phyloP scores from a whole-genome alignment of 2,888 invertebrate species.

The Electrophaes corylata region DNA sequence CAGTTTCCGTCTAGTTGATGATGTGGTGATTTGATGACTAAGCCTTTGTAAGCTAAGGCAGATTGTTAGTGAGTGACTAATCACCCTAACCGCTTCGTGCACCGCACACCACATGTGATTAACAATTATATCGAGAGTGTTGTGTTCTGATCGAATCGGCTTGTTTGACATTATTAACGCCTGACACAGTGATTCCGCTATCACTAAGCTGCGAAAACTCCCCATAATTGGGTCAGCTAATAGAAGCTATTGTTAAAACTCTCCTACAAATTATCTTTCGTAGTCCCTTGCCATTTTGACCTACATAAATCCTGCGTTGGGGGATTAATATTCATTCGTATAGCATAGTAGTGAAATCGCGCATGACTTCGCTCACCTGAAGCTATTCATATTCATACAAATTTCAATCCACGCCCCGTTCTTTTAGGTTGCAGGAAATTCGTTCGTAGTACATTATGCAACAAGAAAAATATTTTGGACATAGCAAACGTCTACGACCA shows the following conservation, averaged over 20 bases:
- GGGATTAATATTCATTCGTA: constrained; percentile 13
- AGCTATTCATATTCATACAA: no score
- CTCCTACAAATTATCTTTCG: constrained; percentile 42
- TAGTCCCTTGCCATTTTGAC: constrained; percentile 41
- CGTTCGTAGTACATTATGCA: no score
- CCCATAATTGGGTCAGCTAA: constrained; percentile 46
- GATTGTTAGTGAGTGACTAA: constrained; percentile 32
- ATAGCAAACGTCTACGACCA: no score
- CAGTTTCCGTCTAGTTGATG: constrained; percentile 18
- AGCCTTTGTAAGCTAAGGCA: constrained; percentile 18
- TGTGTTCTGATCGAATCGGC: constrained; percentile 21
- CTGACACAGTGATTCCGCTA: constrained; percentile 31
- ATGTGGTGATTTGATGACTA: constrained; percentile 34
- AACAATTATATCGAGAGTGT: constrained; percentile 20
- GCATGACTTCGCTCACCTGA: no score
- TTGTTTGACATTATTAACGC: constrained; percentile 25
- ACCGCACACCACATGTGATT: background rate
- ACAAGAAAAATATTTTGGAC: no score
- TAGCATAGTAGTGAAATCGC: no score
- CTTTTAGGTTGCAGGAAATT: no score
- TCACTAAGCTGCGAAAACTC: constrained; percentile 34
- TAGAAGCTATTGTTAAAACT: constrained; percentile 44
- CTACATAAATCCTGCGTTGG: constrained; percentile 39
- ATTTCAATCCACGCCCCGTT: no score
- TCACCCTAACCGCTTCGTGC: constrained; percentile 4